Percentiles rank a stretch among this genome's conserved stretches.
These are phyloP conservation scores for Diarsia dahlii DNA, from an alignment of 2,888 invertebrate species.

Conservation along the genomic window DNA sequence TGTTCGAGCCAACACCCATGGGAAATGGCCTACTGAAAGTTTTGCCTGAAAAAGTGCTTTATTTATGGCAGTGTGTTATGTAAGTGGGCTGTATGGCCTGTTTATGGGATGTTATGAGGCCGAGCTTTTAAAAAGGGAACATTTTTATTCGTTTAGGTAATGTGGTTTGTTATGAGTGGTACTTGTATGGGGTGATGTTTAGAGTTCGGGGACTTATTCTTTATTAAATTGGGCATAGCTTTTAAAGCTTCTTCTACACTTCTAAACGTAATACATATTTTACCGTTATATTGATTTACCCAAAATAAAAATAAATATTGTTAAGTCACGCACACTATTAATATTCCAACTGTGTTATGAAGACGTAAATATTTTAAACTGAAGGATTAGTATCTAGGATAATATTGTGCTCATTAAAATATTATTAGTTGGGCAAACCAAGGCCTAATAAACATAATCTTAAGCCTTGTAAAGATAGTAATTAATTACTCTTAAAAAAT, in stretches of 20 bases:
- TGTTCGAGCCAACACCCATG: conserved; percentile 58
- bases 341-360: not conserved
- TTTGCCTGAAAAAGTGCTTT: conserved; percentile 58
- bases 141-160: conserved; percentile 44
- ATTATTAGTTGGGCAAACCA: not conserved
- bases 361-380: not conserved
- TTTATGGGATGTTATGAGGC: conserved; percentile 47
- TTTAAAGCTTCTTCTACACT: not conserved
- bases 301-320: not conserved
- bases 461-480: not conserved
- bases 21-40: conserved; percentile 58
- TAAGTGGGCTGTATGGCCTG: conserved; percentile 51
- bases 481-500: not conserved
- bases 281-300: too few species aligned
- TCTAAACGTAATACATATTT: not conserved
- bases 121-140: conserved; percentile 42
- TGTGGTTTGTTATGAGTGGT: conserved; percentile 27
- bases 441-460: not conserved
- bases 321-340: not conserved
- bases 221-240: not conserved
- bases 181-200: not conserved
- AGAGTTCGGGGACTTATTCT: not conserved
- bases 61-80: conserved; percentile 50
- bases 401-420: not conserved
- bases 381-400: not conserved